These are phyloP conservation scores for Antheraea pernyi DNA, from an alignment of 1,140 invertebrate genomes.

Conservation along the genomic window DNA sequence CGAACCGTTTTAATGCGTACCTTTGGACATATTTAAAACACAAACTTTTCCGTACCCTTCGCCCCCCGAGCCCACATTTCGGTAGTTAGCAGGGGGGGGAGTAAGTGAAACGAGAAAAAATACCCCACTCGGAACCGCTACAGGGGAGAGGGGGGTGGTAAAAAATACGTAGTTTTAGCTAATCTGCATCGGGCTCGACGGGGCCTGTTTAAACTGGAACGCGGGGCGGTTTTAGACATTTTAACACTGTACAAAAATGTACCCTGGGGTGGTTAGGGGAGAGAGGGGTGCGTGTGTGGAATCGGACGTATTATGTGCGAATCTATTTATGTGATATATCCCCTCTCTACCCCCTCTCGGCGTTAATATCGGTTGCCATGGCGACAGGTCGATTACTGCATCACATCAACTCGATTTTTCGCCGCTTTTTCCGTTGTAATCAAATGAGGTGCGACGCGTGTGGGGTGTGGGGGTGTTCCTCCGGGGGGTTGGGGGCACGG, in stretches of 20 bases:
- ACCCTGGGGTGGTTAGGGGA: too few species aligned
- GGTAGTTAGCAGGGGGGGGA: too few species aligned
- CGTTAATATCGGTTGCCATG: slow-evolving; percentile 73
- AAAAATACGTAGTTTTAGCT: slow-evolving; percentile 81
- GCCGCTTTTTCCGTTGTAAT: slow-evolving; percentile 77
- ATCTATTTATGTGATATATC: too few species aligned
- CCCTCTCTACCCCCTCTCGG: too few species aligned
- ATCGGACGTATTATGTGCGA: too few species aligned
- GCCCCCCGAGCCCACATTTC: slow-evolving; percentile 55
- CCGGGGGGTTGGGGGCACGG: slow-evolving; percentile 13
- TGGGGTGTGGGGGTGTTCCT: slow-evolving; percentile 21
- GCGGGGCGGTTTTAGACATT: too few species aligned
- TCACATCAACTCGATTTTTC: slow-evolving; percentile 73
- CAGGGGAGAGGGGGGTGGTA: slow-evolving; percentile 59
- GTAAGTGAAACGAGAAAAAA: too few species aligned
- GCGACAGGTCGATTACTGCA: slow-evolving; percentile 70
- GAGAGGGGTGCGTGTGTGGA: too few species aligned
- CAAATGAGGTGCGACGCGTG: slow-evolving; percentile 71
- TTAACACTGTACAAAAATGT: too few species aligned
- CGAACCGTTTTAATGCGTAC: slow-evolving; percentile 66
- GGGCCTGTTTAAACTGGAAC: slow-evolving; percentile 65
- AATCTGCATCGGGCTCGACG: slow-evolving; percentile 70
- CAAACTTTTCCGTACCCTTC: slow-evolving; percentile 58
- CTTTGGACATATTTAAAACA: slow-evolving; percentile 76
- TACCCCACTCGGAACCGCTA: too few species aligned